Conservation (phyloP, 2,888 invertebrate genomes). For the Drosophila imparisetae region DNA sequence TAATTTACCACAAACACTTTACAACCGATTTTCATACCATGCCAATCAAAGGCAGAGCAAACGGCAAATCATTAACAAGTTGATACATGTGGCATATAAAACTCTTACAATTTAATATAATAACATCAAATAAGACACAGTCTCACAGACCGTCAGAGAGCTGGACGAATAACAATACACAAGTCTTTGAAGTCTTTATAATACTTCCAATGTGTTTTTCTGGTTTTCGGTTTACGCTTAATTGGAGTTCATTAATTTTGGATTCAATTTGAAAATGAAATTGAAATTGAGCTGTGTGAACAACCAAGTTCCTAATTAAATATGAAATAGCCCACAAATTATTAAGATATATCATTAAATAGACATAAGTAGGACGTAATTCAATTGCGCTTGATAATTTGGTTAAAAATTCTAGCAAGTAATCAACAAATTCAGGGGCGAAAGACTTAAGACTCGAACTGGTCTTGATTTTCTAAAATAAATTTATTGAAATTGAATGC, state of each 20-base stretch:
- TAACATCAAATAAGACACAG: slow-evolving; percentile 24
- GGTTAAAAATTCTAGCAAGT: slow-evolving; percentile 70
- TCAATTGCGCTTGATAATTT: slow-evolving; percentile 46
- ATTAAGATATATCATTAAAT: slow-evolving; percentile 47
- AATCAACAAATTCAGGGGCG: slow-evolving; percentile 65
- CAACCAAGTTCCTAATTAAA: slow-evolving; percentile 59
- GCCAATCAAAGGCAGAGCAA: slow-evolving; percentile 19
- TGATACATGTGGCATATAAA: slow-evolving; percentile 12
- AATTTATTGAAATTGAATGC: slow-evolving; percentile 33
- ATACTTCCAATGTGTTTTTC: slow-evolving; percentile 24
- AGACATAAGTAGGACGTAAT: slow-evolving; percentile 17
- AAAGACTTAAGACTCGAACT: slow-evolving; percentile 37
- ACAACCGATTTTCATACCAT: slow-evolving; percentile 2
- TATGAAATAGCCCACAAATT: slow-evolving; percentile 45
- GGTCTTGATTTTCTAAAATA: slow-evolving; percentile 27
- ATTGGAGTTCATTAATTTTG: slow-evolving; percentile 73
- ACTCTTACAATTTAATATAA: slow-evolving; percentile 30
- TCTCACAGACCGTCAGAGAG: slow-evolving; percentile 1
- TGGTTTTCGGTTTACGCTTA: slow-evolving; percentile 51
- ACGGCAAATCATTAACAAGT: slow-evolving; percentile 31
- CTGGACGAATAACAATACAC: slow-evolving; percentile 17
- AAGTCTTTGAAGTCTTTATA: slow-evolving; percentile 1
- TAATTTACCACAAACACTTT: neutral
- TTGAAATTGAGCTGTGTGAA: slow-evolving; percentile 60
- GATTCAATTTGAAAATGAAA: slow-evolving; percentile 49